Conservation (phyloP, 2,797 vertebrate species). For the Lepilemur ruficaudatus region DNA sequence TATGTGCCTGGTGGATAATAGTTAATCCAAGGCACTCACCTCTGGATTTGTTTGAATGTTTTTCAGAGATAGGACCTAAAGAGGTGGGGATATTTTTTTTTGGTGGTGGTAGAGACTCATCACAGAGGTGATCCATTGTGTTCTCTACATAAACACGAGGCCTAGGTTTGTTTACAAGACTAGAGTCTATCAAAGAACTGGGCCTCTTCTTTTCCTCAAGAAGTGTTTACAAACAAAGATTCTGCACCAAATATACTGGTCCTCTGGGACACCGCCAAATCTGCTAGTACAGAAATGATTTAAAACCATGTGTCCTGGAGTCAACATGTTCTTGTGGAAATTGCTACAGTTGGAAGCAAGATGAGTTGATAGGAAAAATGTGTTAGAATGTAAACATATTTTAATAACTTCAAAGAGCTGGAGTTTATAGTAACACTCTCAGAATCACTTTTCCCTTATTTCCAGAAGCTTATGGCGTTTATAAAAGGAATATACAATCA, state of each 20-base stretch:
- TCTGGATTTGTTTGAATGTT: not conserved
- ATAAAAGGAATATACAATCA: not conserved
- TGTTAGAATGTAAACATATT: not conserved
- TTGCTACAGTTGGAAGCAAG: conserved; percentile 54
- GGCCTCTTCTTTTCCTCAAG: not conserved
- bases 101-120: not conserved
- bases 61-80: not conserved
- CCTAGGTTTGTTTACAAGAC: not conserved
- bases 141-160: not conserved
- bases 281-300: not conserved
- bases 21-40: not conserved
- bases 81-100: not conserved
- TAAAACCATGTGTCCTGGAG: conserved; percentile 23
- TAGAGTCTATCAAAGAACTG: not conserved
- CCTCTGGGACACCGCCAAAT: conserved; percentile 20
- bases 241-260: not conserved
- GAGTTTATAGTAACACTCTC: not conserved
- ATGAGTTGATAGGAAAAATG: conserved; percentile 40
- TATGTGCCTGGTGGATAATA: not conserved
- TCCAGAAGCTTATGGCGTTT: not conserved
- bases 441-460: conserved; percentile 16
- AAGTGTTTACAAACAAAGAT: conserved; percentile 42
- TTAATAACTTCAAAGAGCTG: conserved; percentile 60
- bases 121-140: not conserved
- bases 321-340: conserved; percentile 24